Evolutionary conservation across 2,113 vertebrate species (phyloP).

Genomic region (Chinchilla lanigera): DNA sequence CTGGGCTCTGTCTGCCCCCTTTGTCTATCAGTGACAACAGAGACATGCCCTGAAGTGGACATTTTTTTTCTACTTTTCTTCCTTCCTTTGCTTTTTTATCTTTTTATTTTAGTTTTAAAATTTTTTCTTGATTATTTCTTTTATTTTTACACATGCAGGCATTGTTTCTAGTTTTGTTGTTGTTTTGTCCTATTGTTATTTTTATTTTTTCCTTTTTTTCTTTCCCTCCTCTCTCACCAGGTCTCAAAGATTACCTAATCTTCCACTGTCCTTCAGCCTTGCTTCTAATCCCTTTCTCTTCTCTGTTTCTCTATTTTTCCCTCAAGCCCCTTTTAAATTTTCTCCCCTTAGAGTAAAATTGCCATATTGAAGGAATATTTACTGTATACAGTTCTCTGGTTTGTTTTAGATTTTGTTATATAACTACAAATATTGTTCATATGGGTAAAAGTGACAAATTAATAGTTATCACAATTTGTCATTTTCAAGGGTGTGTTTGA

Average conservation of each 20-base stretch:
- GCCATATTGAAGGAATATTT: not conserved
- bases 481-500: not conserved
- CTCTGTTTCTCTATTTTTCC: not conserved
- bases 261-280: not conserved
- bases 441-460: not conserved
- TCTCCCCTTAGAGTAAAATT: not conserved
- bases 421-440: not conserved
- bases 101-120: not conserved
- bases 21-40: not conserved
- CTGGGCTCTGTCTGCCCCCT: not conserved
- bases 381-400: not conserved
- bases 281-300: not conserved
- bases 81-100: not conserved
- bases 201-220: not conserved
- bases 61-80: not conserved
- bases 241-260: not conserved
- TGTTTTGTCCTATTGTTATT: not conserved
- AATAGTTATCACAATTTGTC: not conserved
- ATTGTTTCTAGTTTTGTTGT: not conserved
- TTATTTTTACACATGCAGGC: not conserved
- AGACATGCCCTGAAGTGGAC: not conserved
- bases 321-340: not conserved
- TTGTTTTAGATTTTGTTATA: not conserved
- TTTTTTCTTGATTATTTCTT: not conserved
- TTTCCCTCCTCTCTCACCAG: not conserved